Conservation (phyloP, 1,140 invertebrate species). For the Lordiphosa mommai region DNA sequence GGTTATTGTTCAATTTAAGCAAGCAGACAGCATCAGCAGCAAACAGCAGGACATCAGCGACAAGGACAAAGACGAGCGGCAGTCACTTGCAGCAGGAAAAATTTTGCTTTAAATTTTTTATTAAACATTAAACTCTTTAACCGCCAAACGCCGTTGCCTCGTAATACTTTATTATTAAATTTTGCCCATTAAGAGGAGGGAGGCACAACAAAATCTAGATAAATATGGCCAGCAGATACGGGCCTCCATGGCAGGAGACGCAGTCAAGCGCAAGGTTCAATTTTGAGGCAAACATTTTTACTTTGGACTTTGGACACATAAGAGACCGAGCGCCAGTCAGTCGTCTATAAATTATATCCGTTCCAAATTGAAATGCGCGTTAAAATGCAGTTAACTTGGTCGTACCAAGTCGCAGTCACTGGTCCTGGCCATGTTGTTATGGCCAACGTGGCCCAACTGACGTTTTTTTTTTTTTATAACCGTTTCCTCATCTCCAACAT, state of each 20-base stretch:
- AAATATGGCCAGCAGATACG: conserved; percentile 60
- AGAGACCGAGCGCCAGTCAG: conserved; percentile 63
- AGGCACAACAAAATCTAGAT: conserved; percentile 72
- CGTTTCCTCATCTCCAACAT: conserved; percentile 30
- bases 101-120: background rate
- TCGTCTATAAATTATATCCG: conserved; percentile 80
- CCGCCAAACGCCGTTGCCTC: conserved; percentile 23
- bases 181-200: conserved; percentile 58
- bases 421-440: conserved; percentile 64
- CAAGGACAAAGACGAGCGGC: conserved; percentile 25
- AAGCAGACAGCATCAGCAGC: conserved; percentile 54
- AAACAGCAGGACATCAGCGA: conserved; percentile 20
- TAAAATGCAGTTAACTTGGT: conserved; percentile 80
- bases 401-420: conserved; percentile 30
- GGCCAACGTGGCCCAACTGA: conserved; percentile 57
- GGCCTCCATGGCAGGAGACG: background rate
- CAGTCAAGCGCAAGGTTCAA: conserved; percentile 69
- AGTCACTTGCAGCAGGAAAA: conserved; percentile 52
- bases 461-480: conserved; percentile 50
- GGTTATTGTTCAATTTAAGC: conserved; percentile 77
- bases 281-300: conserved; percentile 61
- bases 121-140: conserved; percentile 71
- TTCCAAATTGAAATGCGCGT: conserved; percentile 80
- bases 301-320: conserved; percentile 36
- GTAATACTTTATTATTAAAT: conserved; percentile 75